phyloP scores from a whole-genome alignment of 2,113 vertebrate genomes.

The Gorsachius goisagi region DNA sequence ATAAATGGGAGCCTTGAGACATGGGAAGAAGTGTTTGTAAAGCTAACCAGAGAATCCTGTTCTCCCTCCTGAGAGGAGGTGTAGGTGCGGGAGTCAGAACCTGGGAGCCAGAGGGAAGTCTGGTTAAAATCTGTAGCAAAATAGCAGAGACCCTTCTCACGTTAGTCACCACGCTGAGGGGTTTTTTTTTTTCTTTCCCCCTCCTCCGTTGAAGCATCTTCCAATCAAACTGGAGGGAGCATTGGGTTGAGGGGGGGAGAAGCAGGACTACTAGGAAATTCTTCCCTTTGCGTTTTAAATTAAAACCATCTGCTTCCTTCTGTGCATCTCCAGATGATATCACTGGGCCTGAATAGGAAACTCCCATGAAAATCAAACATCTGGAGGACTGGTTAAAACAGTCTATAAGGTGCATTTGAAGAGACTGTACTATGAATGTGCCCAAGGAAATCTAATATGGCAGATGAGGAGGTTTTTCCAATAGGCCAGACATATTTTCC shows the following conservation, averaged over 20 bases:
- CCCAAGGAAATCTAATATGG: not conserved
- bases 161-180: not conserved
- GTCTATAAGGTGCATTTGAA: conserved; percentile 33
- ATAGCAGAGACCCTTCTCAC: conserved; percentile 27
- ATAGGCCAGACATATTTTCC: not conserved
- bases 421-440: not conserved
- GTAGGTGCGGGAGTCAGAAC: conserved; percentile 63
- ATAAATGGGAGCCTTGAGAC: conserved; percentile 40
- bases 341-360: conserved; percentile 22
- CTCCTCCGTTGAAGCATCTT: not conserved
- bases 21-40: conserved; percentile 33
- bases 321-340: conserved; percentile 63
- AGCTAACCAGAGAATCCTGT: conserved; percentile 65
- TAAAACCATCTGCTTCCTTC: conserved; percentile 54
- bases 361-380: conserved; percentile 60
- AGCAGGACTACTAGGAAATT: conserved; percentile 25
- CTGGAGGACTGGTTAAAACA: conserved; percentile 31
- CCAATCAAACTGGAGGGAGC: not conserved
- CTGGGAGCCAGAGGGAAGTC: conserved; percentile 21
- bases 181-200: not conserved
- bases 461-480: conserved; percentile 18
- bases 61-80: conserved; percentile 52
- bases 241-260: not conserved
- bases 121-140: conserved; percentile 50
- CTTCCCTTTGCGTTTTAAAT: conserved; percentile 24